phyloP scores from a whole-genome alignment of 2,113 vertebrate species.

The Puntigrus tetrazona region DNA sequence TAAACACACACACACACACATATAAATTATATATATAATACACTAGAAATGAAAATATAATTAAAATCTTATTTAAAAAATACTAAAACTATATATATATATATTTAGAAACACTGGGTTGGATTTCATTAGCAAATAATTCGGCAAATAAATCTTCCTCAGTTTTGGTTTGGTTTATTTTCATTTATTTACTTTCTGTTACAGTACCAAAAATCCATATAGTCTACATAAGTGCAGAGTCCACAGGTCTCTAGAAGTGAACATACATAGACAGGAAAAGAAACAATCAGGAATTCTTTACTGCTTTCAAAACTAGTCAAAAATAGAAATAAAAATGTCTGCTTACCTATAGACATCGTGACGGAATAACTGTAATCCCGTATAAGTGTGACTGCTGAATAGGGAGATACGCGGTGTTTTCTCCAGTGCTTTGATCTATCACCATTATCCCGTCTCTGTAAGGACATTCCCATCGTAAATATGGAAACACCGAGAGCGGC shows the following conservation, averaged over 20 bases:
- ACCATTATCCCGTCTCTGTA: constrained; percentile 81
- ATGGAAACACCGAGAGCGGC: neutral
- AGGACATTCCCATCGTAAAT: neutral
- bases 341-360: constrained; percentile 79
- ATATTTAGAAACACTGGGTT: neutral
- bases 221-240: neutral
- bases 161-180: neutral
- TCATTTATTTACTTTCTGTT: neutral
- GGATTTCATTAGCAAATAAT: neutral
- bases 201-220: neutral
- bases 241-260: neutral
- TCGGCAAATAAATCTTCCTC: neutral
- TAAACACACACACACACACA: no score
- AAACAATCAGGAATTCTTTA: neutral
- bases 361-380: constrained; percentile 79
- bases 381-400: constrained; percentile 82
- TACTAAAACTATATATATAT: no score
- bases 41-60: no score
- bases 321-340: neutral
- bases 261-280: neutral
- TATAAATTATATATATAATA: no score
- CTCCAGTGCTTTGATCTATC: constrained; percentile 72
- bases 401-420: constrained; percentile 77
- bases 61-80: no score
- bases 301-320: neutral